These are phyloP conservation scores for Vulpes lagopus DNA, from an alignment of 2,113 vertebrate genomes.

Conservation along the genomic window DNA sequence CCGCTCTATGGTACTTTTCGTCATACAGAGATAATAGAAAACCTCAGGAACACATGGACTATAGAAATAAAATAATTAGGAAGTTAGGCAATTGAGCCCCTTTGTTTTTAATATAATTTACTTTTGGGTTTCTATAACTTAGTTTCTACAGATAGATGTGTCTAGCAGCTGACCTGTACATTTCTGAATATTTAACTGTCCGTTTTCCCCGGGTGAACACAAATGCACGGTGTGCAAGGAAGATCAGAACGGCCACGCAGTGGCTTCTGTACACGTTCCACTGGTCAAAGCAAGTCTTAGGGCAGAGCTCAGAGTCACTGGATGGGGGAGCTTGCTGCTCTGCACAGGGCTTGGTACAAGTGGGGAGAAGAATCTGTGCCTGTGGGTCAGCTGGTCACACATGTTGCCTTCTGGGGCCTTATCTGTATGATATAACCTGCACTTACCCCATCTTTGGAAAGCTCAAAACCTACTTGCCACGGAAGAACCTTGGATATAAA, in stretches of 20 bases:
- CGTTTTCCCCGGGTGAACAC: not conserved
- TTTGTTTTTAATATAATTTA: not conserved
- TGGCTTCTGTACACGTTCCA: not conserved
- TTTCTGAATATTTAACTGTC: not conserved
- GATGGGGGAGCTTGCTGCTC: not conserved
- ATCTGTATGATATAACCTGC: not conserved
- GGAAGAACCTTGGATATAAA: not conserved
- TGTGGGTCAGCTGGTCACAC: not conserved
- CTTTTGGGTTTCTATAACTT: not conserved
- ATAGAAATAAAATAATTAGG: not conserved
- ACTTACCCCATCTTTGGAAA: constrained; percentile 2
- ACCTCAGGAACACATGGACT: not conserved
- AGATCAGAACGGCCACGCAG: not conserved
- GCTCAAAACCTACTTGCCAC: not conserved
- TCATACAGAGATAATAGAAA: not conserved
- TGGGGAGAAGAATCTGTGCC: not conserved
- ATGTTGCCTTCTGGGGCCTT: not conserved
- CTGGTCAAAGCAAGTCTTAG: not conserved
- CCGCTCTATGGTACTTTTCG: not conserved
- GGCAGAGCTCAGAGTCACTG: not conserved
- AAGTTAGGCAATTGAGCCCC: constrained; percentile 9
- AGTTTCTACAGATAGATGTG: not conserved
- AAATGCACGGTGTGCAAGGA: not conserved
- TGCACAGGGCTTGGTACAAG: not conserved
- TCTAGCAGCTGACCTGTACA: not conserved